Evolutionary conservation across 1,140 invertebrate species (phyloP), one percentile per base, ranked within the genome.

Genomic region (Drosophila asahinai): DNA sequence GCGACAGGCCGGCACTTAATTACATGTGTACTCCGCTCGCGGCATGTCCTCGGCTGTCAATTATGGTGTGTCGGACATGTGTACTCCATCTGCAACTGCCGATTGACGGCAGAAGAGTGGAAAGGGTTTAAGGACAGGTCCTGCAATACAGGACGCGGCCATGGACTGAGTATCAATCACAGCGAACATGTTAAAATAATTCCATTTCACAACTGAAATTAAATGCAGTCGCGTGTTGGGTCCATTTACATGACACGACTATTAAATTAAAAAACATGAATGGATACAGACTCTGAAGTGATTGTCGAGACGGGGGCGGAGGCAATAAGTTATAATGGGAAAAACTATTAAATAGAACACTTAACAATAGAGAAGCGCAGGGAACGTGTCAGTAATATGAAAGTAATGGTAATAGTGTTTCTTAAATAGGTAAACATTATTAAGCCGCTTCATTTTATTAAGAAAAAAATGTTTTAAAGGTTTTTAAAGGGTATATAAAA

Each of bases 261-360:
- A 89, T 90, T 89, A 89, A 90, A 89, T 89, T 89, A 89, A 87
- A 87, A 84, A 89, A 87, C 84, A 87, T 84, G 70, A 87, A 87
- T 76, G 81, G 51, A 75, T 47, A 59, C 27, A 61, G 42, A 40
- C 19, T 38, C 22, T 66, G 57, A 77, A 45, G 58, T 25, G 70
- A 54, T 67, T 71, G 49, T 38, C 0, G 14, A 1, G 14, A 7
- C 11, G 8, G 15, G 17, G 12, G 22, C 11, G 25, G 33, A 19
- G 27, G 11, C 9, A n/a, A 30, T 7, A 15, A 27, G 42, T 11
- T 40, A 40, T 58, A 70, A 38, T 58, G 6, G 38, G 14, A 33
- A 27, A 71, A 25, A 38, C 2, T 22, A n/a, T 51, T 62, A 15
- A 15, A n/a, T 36, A 2, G 25, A 48, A 25, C 19, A 3, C 3